phyloP scores from a whole-genome alignment of 2,888 invertebrate genomes.

The Augochlorella aurata region DNA sequence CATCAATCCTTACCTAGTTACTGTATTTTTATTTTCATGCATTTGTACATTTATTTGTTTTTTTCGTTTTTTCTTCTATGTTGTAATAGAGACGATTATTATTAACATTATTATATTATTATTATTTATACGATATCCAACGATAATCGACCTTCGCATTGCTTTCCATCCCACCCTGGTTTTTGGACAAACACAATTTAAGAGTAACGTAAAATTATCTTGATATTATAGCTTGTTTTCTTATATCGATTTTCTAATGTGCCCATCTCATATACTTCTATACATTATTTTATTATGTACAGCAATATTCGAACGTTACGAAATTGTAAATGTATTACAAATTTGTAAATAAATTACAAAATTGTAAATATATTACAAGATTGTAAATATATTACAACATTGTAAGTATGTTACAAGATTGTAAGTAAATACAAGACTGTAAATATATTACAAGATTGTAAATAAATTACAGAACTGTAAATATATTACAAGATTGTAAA shows the following conservation, averaged over 20 bases:
- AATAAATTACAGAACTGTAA: too few species aligned
- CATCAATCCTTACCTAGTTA: not conserved
- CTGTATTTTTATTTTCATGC: not conserved
- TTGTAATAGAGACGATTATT: not conserved
- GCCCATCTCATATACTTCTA: not conserved
- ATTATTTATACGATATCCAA: not conserved
- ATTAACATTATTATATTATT: not conserved
- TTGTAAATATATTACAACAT: too few species aligned
- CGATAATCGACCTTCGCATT: not conserved
- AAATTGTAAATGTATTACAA: too few species aligned
- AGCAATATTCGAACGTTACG: not conserved
- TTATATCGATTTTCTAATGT: not conserved
- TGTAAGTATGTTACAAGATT: too few species aligned
- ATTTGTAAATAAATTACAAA: not conserved
- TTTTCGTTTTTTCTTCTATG: not conserved
- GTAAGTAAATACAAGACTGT: too few species aligned
- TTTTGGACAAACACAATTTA: not conserved
- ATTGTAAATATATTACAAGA: too few species aligned
- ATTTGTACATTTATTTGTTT: constrained; percentile 2
- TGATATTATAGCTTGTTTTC: not conserved
- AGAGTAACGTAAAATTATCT: not conserved
- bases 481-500: not conserved
- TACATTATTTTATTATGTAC: not conserved
- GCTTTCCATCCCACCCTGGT: not conserved
- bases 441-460: too few species aligned